Evolutionary conservation across 1,140 invertebrate genomes (phyloP).

Genomic region (Drosophila albomicans): DNA sequence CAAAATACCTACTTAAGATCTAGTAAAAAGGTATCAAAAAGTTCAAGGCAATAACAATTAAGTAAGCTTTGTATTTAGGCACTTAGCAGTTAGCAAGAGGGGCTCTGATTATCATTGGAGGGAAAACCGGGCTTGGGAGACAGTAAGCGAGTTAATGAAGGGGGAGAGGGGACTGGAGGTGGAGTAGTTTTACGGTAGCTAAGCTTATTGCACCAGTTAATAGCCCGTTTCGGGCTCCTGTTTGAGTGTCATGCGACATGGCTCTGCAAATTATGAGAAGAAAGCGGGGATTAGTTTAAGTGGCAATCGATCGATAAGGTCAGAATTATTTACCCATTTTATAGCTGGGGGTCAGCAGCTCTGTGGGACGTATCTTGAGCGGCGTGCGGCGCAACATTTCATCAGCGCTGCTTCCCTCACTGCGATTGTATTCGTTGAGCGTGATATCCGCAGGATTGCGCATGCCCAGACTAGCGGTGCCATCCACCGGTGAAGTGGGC

Average conservation of each 20-base stretch:
- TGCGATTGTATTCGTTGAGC: conserved; percentile 81
- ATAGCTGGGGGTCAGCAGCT: conserved; percentile 61
- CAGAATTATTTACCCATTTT: conserved; percentile 55
- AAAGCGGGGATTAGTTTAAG: background rate
- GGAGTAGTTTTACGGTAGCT: conserved; percentile 23
- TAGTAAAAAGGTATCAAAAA: conserved; percentile 76
- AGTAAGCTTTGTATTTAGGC: conserved; percentile 63
- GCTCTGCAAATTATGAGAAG: conserved; percentile 42
- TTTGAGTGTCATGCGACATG: conserved; percentile 81
- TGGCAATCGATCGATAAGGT: no score
- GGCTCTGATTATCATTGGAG: conserved; percentile 27
- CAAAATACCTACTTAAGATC: conserved; percentile 77
- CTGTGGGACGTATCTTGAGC: conserved; percentile 69
- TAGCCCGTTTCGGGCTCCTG: conserved; percentile 84
- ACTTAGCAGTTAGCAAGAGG: conserved; percentile 65
- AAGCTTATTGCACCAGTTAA: conserved; percentile 69
- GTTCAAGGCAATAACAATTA: conserved; percentile 79
- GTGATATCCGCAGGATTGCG: conserved; percentile 82
- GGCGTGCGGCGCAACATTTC: conserved; percentile 73
- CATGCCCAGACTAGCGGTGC: conserved; percentile 45
- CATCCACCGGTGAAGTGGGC: conserved; percentile 48
- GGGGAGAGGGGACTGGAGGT: background rate
- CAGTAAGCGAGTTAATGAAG: background rate
- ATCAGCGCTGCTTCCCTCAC: conserved; percentile 70
- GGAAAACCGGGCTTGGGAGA: background rate